Percentiles rank a stretch among this genome's conserved stretches.
These are phyloP conservation scores for Chondrilla cf. caribensis DNA, from an alignment of 37 sponge, comb jelly and placozoan genomes.

Conservation along the genomic window DNA sequence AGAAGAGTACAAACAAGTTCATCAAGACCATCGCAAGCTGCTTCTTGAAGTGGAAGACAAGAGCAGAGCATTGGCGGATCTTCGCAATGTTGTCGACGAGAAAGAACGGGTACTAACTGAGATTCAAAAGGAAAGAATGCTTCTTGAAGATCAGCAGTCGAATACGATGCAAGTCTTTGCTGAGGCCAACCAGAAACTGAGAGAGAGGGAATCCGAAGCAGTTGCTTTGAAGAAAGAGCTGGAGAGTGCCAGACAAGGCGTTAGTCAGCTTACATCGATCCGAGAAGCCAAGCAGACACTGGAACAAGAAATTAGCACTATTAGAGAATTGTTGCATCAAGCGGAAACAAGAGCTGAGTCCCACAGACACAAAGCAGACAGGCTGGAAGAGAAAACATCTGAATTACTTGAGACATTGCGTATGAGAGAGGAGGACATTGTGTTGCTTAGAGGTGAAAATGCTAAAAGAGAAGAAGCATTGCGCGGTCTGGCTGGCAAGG, in stretches of 20 bases:
- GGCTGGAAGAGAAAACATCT: constrained; percentile 5
- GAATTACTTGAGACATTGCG: background rate
- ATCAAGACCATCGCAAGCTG: too few species aligned
- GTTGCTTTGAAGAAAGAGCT: background rate
- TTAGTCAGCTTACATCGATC: background rate
- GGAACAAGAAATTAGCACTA: background rate
- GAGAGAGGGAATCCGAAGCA: background rate
- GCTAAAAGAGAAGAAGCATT: background rate
- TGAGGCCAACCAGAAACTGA: constrained; percentile 2
- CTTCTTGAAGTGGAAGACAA: background rate
- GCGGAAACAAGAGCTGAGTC: background rate
- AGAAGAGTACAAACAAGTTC: too few species aligned
- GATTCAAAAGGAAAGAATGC: background rate
- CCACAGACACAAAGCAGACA: background rate
- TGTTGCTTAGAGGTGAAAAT: background rate
- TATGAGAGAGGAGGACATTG: constrained; percentile 1
- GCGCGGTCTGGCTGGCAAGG: background rate
- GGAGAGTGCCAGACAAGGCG: background rate
- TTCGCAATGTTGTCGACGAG: background rate
- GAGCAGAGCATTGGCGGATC: background rate
- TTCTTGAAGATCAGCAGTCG: background rate
- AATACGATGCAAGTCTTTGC: background rate
- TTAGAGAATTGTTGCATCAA: background rate
- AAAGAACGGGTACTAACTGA: background rate
- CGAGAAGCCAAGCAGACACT: background rate